Evolutionary conservation across 2,888 invertebrate species (phyloP).

Genomic region (Stenichneumon culpator): DNA sequence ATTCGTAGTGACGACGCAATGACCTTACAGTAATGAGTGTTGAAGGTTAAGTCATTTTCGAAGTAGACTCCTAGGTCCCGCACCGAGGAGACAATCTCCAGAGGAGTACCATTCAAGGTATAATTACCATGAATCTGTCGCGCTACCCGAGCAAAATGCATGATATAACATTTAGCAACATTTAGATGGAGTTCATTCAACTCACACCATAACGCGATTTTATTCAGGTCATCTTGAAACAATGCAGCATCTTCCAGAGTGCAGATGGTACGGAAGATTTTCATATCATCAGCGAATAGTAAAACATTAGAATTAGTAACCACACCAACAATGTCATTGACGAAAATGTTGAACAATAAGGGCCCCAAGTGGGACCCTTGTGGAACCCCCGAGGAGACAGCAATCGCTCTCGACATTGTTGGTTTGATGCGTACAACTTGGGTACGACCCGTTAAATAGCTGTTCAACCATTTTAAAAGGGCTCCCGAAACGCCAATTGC

Average conservation of each 20-base stretch:
- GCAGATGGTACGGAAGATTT: background rate
- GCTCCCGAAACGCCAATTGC: constrained; percentile 42
- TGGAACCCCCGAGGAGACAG: constrained; percentile 43
- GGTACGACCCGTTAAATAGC: constrained; percentile 43
- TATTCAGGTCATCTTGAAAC: background rate
- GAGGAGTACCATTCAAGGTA: background rate
- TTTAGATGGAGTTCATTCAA: background rate
- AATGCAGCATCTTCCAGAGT: background rate
- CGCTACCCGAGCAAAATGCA: background rate
- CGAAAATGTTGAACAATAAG: constrained; percentile 35
- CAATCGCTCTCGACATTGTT: background rate
- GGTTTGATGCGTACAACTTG: constrained; percentile 29
- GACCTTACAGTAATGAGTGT: background rate
- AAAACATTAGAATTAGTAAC: background rate
- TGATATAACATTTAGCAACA: background rate
- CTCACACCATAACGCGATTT: background rate
- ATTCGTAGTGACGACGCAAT: constrained; percentile 5
- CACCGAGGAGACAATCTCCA: background rate
- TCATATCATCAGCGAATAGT: constrained; percentile 19
- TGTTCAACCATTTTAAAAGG: constrained; percentile 58
- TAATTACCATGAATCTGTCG: background rate
- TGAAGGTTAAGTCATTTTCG: background rate
- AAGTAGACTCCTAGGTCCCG: constrained; percentile 8
- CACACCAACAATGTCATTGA: background rate
- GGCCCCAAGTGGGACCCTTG: constrained; percentile 61